These are phyloP conservation scores for Danaus melanippus DNA, from an alignment of 1,140 invertebrate species.

Conservation along the genomic window DNA sequence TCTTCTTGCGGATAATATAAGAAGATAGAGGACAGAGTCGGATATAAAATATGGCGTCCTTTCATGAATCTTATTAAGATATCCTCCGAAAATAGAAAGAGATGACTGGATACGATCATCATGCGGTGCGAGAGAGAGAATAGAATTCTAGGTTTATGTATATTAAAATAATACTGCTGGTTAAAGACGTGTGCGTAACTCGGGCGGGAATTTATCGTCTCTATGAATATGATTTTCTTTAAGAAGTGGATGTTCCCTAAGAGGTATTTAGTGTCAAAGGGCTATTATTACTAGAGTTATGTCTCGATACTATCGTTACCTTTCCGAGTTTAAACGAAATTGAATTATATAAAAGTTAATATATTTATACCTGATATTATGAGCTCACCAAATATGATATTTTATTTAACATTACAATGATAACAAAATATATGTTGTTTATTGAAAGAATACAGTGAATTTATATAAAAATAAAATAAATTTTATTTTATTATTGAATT, in stretches of 20 bases:
- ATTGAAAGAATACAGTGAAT: too few relatives aligned
- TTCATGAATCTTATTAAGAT: constrained; percentile 83
- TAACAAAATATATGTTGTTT: too few relatives aligned
- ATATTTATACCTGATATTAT: not conserved
- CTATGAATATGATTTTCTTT: constrained; percentile 70
- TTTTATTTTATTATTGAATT: too few relatives aligned
- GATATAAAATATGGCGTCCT: constrained; percentile 80
- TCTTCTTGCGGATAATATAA: constrained; percentile 72
- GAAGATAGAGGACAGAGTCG: constrained; percentile 73
- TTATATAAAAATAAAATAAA: too few relatives aligned
- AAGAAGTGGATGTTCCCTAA: constrained; percentile 54
- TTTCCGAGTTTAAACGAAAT: constrained; percentile 1
- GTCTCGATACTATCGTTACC: constrained; percentile 13
- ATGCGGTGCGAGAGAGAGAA: constrained; percentile 19
- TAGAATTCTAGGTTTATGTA: constrained; percentile 56
- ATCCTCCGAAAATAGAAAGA: constrained; percentile 71
- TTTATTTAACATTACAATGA: too few relatives aligned
- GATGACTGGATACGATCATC: constrained; percentile 23
- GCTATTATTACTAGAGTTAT: constrained; percentile 27
- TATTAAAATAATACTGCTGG: constrained; percentile 69
- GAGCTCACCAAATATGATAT: too few relatives aligned
- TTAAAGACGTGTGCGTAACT: constrained; percentile 61
- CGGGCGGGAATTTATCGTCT: constrained; percentile 54
- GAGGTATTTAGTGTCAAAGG: constrained; percentile 51
- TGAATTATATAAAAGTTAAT: not conserved